These are phyloP conservation scores for Bovichtus variegatus DNA, from an alignment of 2,797 vertebrate genomes.

Conservation along the genomic window DNA sequence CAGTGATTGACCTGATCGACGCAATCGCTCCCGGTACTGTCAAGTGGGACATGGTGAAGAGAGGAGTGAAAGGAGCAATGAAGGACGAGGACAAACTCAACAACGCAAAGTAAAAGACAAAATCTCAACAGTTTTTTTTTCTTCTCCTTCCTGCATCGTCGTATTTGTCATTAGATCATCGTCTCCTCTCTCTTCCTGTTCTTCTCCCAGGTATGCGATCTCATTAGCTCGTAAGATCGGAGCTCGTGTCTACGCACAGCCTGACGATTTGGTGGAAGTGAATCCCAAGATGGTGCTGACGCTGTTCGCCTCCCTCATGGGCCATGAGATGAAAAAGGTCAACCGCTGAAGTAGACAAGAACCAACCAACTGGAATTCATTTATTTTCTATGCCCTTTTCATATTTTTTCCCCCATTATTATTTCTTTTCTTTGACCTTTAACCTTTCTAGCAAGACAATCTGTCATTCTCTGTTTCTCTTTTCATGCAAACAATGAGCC, in stretches of 20 bases:
- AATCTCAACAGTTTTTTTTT: neutral
- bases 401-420: neutral
- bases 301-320: conserved; percentile 97
- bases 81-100: conserved; percentile 91
- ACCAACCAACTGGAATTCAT: conserved; percentile 11
- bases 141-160: neutral
- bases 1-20: conserved; percentile 96
- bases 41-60: conserved; percentile 92
- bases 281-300: conserved; percentile 99
- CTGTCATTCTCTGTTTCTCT: neutral
- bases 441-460: neutral
- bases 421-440: conserved; percentile 31
- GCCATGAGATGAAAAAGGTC: conserved; percentile 89
- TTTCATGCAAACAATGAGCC: neutral
- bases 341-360: conserved; percentile 60
- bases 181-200: neutral
- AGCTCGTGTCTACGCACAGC: conserved; percentile 94
- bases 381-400: neutral
- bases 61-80: conserved; percentile 80
- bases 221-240: conserved; percentile 97
- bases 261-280: conserved; percentile 96
- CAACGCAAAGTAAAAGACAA: conserved; percentile 74
- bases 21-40: conserved; percentile 91
- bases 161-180: neutral
- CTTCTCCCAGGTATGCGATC: conserved; percentile 91